Conservation (phyloP, 2,113 vertebrate genomes). For the Cyanistes caeruleus region DNA sequence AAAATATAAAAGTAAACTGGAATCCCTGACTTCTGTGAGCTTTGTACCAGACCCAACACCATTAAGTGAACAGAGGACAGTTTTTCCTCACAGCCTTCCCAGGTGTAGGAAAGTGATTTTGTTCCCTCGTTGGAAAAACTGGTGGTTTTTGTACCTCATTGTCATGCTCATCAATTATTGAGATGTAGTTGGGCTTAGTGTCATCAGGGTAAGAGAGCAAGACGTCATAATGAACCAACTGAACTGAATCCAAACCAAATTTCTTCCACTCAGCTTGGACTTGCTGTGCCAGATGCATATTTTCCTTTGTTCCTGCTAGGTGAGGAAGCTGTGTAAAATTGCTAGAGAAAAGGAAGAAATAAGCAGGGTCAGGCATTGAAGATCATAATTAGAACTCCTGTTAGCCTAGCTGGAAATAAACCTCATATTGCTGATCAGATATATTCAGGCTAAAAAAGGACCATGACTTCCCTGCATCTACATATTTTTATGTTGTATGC, state of each 20-base stretch:
- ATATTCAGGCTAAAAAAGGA: not conserved
- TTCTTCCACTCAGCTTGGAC: conserved; percentile 86
- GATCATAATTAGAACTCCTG: not conserved
- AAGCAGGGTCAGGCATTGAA: not conserved
- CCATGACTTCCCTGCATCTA: not conserved
- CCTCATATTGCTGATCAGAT: not conserved
- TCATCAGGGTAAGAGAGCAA: conserved; percentile 91
- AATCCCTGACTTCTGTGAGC: not conserved
- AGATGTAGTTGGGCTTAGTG: conserved; percentile 87
- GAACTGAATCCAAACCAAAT: conserved; percentile 90
- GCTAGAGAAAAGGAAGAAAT: conserved; percentile 70
- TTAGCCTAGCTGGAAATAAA: not conserved
- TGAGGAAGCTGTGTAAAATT: conserved; percentile 92
- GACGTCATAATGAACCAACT: conserved; percentile 89
- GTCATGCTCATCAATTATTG: conserved; percentile 82
- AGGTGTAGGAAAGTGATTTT: not conserved
- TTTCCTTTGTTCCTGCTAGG: conserved; percentile 89
- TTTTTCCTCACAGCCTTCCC: not conserved
- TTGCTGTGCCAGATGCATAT: conserved; percentile 86
- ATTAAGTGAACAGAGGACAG: not conserved
- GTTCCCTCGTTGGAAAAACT: not conserved
- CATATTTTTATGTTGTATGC: not conserved
- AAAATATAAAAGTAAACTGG: not conserved
- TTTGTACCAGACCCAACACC: not conserved
- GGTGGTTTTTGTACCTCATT: conserved; percentile 79